phyloP scores from a whole-genome alignment of 2,888 invertebrate species.

The Idaea dimidiata region DNA sequence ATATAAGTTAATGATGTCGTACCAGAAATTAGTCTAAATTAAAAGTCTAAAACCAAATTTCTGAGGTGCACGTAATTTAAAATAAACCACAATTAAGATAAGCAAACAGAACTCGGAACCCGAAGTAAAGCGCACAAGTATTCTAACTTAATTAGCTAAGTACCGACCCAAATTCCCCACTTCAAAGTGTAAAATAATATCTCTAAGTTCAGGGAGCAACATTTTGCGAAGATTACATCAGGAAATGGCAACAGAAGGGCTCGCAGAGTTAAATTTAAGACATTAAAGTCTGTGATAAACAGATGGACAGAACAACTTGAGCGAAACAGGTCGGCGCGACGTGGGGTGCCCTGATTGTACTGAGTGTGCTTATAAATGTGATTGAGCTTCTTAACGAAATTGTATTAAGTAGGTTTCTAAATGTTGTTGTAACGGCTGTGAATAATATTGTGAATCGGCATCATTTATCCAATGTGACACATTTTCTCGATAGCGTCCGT shows the following conservation, averaged over 20 bases:
- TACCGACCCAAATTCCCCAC: neutral
- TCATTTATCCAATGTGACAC: too few species aligned
- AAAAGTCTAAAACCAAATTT: neutral
- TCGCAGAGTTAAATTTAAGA: constrained; percentile 2
- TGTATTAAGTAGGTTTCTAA: too few species aligned
- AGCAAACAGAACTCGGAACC: neutral
- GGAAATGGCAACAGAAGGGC: constrained; percentile 1
- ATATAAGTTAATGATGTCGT: neutral
- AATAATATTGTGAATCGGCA: too few species aligned
- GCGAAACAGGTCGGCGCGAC: constrained; percentile 4
- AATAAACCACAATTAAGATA: neutral
- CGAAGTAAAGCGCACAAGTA: neutral
- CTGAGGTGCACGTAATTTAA: neutral
- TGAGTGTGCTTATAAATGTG: neutral
- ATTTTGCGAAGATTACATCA: neutral
- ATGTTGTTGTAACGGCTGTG: too few species aligned
- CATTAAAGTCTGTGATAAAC: constrained; percentile 19
- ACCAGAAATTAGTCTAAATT: neutral
- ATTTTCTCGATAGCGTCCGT: too few species aligned
- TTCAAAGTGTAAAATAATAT: neutral
- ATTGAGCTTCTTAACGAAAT: neutral
- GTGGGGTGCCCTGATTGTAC: neutral
- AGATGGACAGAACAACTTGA: constrained; percentile 21
- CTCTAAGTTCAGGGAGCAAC: neutral
- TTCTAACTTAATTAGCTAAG: neutral